These are phyloP conservation scores for Manis javanica DNA, from an alignment of 2,797 vertebrate genomes.

Conservation along the genomic window DNA sequence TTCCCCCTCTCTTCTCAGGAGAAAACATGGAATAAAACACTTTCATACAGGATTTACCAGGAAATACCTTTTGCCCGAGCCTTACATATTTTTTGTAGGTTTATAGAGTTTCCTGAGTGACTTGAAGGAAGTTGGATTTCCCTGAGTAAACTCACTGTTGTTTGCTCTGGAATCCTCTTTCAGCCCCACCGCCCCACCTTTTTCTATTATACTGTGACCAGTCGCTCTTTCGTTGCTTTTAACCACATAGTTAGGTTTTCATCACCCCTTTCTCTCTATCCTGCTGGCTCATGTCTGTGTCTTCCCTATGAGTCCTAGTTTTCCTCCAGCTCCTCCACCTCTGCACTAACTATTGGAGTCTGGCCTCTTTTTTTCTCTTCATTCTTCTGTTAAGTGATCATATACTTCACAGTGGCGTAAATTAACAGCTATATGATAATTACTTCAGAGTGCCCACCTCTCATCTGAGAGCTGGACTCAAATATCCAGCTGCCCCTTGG, in stretches of 20 bases:
- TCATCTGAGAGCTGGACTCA: neutral
- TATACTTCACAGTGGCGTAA: constrained; percentile 1
- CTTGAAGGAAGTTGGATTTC: neutral
- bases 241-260: neutral
- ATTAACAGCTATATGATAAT: neutral
- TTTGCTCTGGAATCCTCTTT: neutral
- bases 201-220: neutral
- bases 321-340: neutral
- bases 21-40: neutral
- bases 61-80: neutral
- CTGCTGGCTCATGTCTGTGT: neutral
- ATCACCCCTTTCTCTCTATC: neutral
- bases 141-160: neutral
- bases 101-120: neutral
- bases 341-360: neutral
- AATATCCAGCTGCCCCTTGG: neutral
- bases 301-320: neutral
- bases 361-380: neutral
- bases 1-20: neutral
- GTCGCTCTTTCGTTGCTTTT: neutral
- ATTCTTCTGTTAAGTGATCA: neutral
- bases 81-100: neutral
- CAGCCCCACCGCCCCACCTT: neutral
- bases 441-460: neutral
- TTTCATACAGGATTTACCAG: neutral